Conservation (phyloP, 2,113 vertebrate genomes). For the Osmerus eperlanus region DNA sequence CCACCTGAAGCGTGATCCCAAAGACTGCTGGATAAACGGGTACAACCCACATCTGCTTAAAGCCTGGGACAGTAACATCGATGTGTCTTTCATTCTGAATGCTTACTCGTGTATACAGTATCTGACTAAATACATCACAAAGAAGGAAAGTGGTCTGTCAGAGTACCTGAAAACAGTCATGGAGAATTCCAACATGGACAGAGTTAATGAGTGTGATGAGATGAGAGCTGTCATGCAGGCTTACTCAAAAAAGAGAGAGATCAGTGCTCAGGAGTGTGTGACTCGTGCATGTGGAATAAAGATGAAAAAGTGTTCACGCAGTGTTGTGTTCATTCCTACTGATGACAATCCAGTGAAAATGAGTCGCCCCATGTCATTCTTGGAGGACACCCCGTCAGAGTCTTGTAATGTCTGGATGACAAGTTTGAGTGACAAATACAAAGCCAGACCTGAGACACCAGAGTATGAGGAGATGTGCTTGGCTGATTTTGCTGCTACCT, state of each 20-base stretch:
- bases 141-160: slow-evolving; percentile 12
- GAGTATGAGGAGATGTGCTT: slow-evolving; percentile 33
- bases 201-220: slow-evolving; percentile 17
- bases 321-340: too few relatives aligned
- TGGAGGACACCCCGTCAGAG: not conserved
- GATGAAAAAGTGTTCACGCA: too few relatives aligned
- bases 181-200: not conserved
- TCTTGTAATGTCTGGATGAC: not conserved
- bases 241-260: slow-evolving; percentile 12
- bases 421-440: slow-evolving; percentile 35
- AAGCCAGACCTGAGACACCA: slow-evolving; percentile 22
- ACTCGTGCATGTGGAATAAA: not conserved
- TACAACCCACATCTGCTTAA: too few relatives aligned
- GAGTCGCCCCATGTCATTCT: not conserved
- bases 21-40: too few relatives aligned
- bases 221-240: slow-evolving; percentile 39
- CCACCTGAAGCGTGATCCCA: too few relatives aligned
- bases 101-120: too few relatives aligned
- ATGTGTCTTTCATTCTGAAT: too few relatives aligned
- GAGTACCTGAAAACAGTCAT: not conserved
- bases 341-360: too few relatives aligned
- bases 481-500: slow-evolving; percentile 34
- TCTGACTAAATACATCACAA: slow-evolving; percentile 8
- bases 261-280: slow-evolving; percentile 40
- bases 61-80: too few relatives aligned